Evolutionary conservation across 2,113 vertebrate species (phyloP), one percentile per base, ranked within the genome.

Genomic region (Illadopsis cleaveri): DNA sequence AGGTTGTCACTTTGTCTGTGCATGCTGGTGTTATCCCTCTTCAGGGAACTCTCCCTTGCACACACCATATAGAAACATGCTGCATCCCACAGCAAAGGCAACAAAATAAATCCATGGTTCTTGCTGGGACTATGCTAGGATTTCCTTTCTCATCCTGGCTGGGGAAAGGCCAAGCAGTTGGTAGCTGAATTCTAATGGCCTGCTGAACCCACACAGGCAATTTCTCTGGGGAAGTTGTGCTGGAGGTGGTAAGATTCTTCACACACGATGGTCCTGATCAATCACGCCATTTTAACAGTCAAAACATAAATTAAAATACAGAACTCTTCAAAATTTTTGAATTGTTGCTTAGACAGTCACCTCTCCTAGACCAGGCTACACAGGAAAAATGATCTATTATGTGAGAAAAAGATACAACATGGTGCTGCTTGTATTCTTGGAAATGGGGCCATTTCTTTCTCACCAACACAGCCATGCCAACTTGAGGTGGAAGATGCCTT

Each of bases 1-100:
- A 54, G 61, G 66, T 51, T 94, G 93, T 93, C 94, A 87, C 60
- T 58, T 72, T 16, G 65, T 25, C 56, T 35, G 58, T 61, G 70
- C 56, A 24, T 3, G 17, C 25, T 3, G 5, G 70, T 42, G 44
- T 42, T 90, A 44, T 25, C 33, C 79, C 58, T 60, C 54, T 45
- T 27, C 2, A 1, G n/a, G 50, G 66, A 90, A 31, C 28, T 62
- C 44, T 31, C 15, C 25, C 58, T 75, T 45, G 42, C 19, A 47
- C 12, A 33, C 12, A 47, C 5, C 58, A 3, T 3, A 21, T 5
- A 11, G 64, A 90, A 76, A 57, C 10, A 3, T 3, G 5, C 18
- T 42, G 45, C 66, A 51, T 54, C 62, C 65, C 21, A 20, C 4
- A 5, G 44, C 14, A 86, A 68, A 81, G 37, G 37, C 33, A 50